phyloP scores from a whole-genome alignment of 2,113 vertebrate genomes.

The Lagenorhynchus albirostris region DNA sequence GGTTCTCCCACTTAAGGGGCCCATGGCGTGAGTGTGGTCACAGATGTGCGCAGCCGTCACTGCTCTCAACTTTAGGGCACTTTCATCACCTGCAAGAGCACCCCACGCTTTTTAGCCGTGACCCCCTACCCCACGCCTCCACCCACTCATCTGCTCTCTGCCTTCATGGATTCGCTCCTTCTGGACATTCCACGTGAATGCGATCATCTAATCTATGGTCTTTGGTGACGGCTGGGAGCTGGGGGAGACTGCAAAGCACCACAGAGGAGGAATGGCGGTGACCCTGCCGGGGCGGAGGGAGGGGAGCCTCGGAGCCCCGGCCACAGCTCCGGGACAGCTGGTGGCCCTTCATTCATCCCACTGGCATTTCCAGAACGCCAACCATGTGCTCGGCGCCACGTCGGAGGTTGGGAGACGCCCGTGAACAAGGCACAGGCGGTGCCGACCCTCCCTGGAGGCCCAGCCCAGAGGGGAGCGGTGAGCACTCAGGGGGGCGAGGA shows the following conservation, averaged over 20 bases:
- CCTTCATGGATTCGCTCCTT: fast-evolving
- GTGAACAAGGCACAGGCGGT: fast-evolving
- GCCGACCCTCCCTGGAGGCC: fast-evolving
- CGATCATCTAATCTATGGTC: background rate
- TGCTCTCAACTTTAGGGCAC: fast-evolving
- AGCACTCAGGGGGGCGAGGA: fast-evolving
- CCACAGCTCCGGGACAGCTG: fast-evolving
- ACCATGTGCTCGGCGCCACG: fast-evolving
- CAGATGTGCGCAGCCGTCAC: fast-evolving
- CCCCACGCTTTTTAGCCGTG: fast-evolving
- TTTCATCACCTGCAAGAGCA: background rate
- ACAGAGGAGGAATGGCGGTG: fast-evolving
- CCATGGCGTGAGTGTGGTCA: fast-evolving
- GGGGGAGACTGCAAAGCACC: background rate
- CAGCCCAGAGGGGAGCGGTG: too few relatives aligned
- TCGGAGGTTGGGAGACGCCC: fast-evolving
- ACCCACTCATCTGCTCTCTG: fast-evolving
- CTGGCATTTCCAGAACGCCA: background rate
- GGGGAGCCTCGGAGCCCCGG: background rate
- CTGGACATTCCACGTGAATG: background rate
- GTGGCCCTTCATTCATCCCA: fast-evolving
- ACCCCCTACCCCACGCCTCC: too few relatives aligned
- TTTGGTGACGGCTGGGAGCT: background rate
- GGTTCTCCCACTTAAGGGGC: background rate
- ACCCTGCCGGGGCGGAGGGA: fast-evolving